phyloP scores from a whole-genome alignment of 2,797 vertebrate species.

The Hypotaenidia philippensis region DNA sequence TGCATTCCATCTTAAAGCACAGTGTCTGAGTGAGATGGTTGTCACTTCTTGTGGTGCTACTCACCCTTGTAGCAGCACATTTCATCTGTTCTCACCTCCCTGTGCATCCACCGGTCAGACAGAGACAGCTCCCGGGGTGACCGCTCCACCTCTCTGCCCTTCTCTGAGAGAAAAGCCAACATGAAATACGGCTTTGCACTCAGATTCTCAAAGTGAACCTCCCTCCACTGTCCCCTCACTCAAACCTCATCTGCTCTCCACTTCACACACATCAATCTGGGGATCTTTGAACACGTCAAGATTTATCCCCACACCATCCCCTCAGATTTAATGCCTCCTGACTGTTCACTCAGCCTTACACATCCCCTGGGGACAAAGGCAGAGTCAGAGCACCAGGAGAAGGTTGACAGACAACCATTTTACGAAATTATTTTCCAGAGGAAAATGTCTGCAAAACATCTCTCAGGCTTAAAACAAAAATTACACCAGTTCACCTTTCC shows the following conservation, averaged over 20 bases:
- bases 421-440: not conserved
- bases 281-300: not conserved
- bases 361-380: not conserved
- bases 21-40: not conserved
- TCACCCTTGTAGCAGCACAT: not conserved
- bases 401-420: constrained; percentile 29
- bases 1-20: not conserved
- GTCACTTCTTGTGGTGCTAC: not conserved
- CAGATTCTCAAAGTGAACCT: not conserved
- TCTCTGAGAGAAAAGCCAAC: not conserved
- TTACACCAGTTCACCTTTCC: not conserved
- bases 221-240: not conserved
- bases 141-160: not conserved
- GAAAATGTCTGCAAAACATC: not conserved
- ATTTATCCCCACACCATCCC: not conserved
- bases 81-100: not conserved
- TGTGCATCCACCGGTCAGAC: accelerated
- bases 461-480: not conserved
- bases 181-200: not conserved
- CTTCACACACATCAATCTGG: not conserved
- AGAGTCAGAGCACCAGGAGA: not conserved
- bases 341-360: not conserved
- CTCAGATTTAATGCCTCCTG: not conserved
- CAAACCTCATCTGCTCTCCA: not conserved
- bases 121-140: not conserved